phyloP scores from a whole-genome alignment of 2,797 vertebrate species.

The Orestias chungarensis region DNA sequence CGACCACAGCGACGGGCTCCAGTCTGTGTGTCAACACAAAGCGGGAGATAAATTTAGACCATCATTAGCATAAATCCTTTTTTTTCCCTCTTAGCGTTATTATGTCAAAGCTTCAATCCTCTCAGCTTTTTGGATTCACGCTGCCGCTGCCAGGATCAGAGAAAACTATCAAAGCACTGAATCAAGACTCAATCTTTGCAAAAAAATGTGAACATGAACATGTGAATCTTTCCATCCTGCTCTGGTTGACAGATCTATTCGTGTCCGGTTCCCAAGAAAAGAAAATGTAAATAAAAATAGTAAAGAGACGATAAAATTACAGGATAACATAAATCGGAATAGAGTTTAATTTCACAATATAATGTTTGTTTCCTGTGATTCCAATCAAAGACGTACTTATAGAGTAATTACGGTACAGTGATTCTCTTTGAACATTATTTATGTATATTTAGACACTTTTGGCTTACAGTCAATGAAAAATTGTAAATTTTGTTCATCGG shows the following conservation, averaged over 20 bases:
- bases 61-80: slow-evolving; percentile 66
- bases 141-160: slow-evolving; percentile 15
- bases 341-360: too few species aligned
- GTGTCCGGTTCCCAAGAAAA: slow-evolving; percentile 1
- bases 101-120: slow-evolving; percentile 33
- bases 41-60: slow-evolving; percentile 62
- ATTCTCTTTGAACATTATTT: too few species aligned
- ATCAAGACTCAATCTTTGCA: slow-evolving; percentile 28
- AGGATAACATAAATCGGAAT: neutral
- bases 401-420: too few species aligned
- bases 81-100: slow-evolving; percentile 45
- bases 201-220: neutral
- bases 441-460: too few species aligned
- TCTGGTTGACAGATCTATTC: neutral
- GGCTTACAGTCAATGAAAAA: too few species aligned
- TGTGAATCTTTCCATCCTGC: slow-evolving; percentile 16
- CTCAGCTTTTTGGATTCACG: slow-evolving; percentile 19
- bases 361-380: too few species aligned
- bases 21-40: slow-evolving; percentile 39
- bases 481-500: too few species aligned
- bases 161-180: slow-evolving; percentile 11
- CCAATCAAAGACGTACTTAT: too few species aligned
- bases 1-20: slow-evolving; percentile 24
- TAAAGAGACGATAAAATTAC: neutral
- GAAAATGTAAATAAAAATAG: neutral